A percentile compares a stretch with the other conserved stretches of the same genome.
phyloP scores from a whole-genome alignment of 1,140 invertebrate genomes.

The Camponotus pennsylvanicus region DNA sequence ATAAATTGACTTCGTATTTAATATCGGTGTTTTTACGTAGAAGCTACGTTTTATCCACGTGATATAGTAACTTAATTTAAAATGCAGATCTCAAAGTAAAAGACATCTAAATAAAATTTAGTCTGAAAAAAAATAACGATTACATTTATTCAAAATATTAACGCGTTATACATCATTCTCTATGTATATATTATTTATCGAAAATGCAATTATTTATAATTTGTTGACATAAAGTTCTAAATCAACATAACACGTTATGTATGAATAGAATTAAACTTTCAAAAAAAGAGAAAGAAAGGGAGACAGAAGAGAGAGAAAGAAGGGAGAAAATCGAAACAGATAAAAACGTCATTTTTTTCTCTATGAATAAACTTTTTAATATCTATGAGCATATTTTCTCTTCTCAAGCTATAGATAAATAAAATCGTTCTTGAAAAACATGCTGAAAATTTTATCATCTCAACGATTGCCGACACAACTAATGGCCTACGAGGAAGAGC shows the following conservation, averaged over 20 bases:
- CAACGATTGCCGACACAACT: constrained; percentile 3
- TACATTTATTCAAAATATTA: not conserved
- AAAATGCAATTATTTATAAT: not conserved
- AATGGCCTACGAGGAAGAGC: not conserved
- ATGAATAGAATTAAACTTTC: not conserved
- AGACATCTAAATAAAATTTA: not conserved
- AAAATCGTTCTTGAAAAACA: constrained; percentile 9
- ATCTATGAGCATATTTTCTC: not conserved
- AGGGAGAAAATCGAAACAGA: not conserved
- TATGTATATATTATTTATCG: not conserved
- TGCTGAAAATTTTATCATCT: constrained; percentile 32
- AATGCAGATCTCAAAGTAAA: constrained; percentile 9
- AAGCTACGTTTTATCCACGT: not conserved
- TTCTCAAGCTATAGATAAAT: not conserved
- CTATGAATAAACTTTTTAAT: not conserved
- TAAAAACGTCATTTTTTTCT: not conserved
- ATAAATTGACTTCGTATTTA: constrained; percentile 23
- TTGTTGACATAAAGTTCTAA: not conserved
- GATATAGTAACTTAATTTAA: not conserved
- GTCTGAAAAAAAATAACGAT: not conserved
- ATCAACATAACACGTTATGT: not conserved
- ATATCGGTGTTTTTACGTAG: constrained; percentile 5
- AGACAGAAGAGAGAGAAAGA: too few relatives aligned
- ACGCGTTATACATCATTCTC: not conserved
- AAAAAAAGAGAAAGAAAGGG: too few relatives aligned